Evolutionary conservation across 2,797 vertebrate species (phyloP).

Genomic region (Artibeus lituratus): DNA sequence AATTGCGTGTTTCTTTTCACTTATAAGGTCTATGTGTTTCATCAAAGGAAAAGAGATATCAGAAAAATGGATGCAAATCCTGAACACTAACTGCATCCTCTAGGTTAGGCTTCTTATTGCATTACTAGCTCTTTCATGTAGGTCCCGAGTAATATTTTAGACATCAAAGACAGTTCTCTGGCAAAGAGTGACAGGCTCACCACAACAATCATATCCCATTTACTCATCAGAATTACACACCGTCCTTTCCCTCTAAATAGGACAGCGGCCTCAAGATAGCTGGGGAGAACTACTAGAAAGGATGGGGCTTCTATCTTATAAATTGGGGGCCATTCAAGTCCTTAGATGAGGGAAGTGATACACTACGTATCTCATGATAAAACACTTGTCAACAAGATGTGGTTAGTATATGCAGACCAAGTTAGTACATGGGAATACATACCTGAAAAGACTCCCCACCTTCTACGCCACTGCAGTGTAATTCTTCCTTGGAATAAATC

Average conservation of each 20-base stretch:
- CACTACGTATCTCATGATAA: not conserved
- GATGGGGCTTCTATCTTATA: not conserved
- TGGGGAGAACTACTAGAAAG: not conserved
- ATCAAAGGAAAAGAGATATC: not conserved
- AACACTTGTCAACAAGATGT: not conserved
- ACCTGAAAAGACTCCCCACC: not conserved
- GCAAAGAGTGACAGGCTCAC: not conserved
- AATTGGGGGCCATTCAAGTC: not conserved
- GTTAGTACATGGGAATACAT: not conserved
- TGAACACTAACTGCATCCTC: not conserved
- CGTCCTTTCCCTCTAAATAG: slow-evolving; percentile 9
- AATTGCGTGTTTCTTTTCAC: slow-evolving; percentile 8
- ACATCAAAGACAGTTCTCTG: not conserved
- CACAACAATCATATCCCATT: not conserved
- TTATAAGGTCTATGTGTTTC: not conserved
- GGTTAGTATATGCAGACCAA: not conserved
- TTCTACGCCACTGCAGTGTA: not conserved
- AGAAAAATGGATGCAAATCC: not conserved
- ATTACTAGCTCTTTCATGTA: not conserved
- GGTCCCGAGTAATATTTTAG: not conserved
- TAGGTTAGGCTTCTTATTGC: not conserved
- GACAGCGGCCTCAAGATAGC: not conserved
- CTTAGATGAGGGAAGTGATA: not conserved
- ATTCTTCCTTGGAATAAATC: slow-evolving; percentile 10
- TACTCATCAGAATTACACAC: not conserved